These are phyloP conservation scores for Xestia xanthographa DNA, from an alignment of 2,888 invertebrate genomes.

Conservation along the genomic window DNA sequence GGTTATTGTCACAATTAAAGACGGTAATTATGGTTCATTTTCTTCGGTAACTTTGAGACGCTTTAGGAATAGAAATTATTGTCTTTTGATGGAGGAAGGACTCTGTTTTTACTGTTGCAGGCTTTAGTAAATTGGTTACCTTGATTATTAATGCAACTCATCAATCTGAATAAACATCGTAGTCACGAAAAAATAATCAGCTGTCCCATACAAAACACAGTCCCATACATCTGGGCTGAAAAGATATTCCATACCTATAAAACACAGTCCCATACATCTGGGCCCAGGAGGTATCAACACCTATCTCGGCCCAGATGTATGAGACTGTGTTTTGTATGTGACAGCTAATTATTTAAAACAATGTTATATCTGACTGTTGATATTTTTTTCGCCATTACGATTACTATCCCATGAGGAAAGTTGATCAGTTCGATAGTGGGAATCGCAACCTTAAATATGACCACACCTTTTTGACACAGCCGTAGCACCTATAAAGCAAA, in stretches of 20 bases:
- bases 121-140: background rate
- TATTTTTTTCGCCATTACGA: background rate
- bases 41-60: background rate
- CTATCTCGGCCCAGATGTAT: background rate
- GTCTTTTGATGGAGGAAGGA: background rate
- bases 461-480: background rate
- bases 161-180: background rate
- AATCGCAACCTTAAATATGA: background rate
- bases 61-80: background rate
- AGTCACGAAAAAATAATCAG: background rate
- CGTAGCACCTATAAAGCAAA: background rate
- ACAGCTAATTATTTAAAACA: too few relatives aligned
- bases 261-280: too few relatives aligned
- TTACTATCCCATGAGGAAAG: background rate
- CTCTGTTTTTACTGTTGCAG: background rate
- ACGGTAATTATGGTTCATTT: slow-evolving; percentile 17
- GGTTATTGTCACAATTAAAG: slow-evolving; percentile 14
- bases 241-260: too few relatives aligned
- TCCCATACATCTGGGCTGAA: too few relatives aligned
- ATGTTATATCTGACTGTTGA: too few relatives aligned
- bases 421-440: background rate
- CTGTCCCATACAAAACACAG: background rate
- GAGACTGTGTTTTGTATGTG: background rate
- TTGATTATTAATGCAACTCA: background rate
- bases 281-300: background rate